phyloP scores from a whole-genome alignment of 2,888 invertebrate genomes.

The Drosophila subsilvestris region DNA sequence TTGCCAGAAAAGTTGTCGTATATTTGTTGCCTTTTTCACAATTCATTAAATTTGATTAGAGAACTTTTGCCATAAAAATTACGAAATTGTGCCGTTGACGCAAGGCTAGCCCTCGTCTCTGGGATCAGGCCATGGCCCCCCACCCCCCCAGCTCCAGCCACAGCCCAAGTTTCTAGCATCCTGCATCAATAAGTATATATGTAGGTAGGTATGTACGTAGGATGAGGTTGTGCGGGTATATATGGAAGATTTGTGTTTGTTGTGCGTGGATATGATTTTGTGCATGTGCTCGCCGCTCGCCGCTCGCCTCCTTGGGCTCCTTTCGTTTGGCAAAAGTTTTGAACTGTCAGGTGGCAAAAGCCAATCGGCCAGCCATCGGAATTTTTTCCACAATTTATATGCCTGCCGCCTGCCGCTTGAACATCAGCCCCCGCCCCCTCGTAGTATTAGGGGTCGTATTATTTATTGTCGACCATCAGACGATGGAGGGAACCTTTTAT shows the following conservation, averaged over 20 bases:
- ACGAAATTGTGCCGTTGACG: constrained; percentile 80
- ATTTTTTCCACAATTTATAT: constrained; percentile 70
- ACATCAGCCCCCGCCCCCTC: neutral
- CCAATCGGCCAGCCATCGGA: constrained; percentile 67
- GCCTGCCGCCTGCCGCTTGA: constrained; percentile 5
- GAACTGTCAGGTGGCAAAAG: constrained; percentile 78
- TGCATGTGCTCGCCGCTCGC: constrained; percentile 55
- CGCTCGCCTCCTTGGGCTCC: constrained; percentile 7
- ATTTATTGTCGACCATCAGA: constrained; percentile 27
- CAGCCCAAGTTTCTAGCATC: constrained; percentile 31
- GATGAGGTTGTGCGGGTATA: constrained; percentile 8
- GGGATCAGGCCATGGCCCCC: constrained; percentile 40
- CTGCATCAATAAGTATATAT: constrained; percentile 7
- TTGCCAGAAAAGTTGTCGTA: constrained; percentile 73
- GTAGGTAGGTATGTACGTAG: constrained; percentile 3
- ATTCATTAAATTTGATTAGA: constrained; percentile 81
- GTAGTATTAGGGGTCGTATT: constrained; percentile 23
- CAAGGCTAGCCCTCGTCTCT: constrained; percentile 70
- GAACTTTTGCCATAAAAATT: constrained; percentile 81
- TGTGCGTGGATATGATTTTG: constrained; percentile 78
- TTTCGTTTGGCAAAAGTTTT: constrained; percentile 51
- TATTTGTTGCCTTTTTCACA: constrained; percentile 81
- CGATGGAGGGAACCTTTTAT: constrained; percentile 22
- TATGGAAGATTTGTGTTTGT: constrained; percentile 73
- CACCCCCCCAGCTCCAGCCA: no score